phyloP scores from a whole-genome alignment of 2,113 vertebrate genomes.

The Gadus chalcogrammus region DNA sequence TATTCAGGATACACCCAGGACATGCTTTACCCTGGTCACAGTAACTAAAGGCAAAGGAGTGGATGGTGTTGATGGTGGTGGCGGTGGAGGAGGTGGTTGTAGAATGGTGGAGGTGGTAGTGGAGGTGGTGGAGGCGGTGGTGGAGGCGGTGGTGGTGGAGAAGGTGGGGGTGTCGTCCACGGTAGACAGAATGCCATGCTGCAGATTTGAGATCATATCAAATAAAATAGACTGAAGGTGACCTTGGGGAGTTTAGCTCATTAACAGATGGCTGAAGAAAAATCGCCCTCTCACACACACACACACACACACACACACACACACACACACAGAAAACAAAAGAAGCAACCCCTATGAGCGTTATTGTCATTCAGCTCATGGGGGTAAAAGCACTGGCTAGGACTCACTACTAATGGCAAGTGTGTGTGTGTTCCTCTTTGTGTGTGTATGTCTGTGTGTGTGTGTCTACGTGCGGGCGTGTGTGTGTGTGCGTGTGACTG shows the following conservation, averaged over 20 bases:
- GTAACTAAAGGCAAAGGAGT: too few relatives aligned
- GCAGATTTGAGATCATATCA: not conserved
- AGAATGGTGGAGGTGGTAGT: not conserved
- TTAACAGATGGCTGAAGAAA: slow-evolving; percentile 6
- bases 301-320: too few relatives aligned
- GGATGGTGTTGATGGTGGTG: too few relatives aligned
- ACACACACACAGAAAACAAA: too few relatives aligned
- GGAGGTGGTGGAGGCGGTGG: not conserved
- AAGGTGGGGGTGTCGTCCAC: not conserved
- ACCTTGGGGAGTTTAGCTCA: not conserved
- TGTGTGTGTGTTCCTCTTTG: slow-evolving; percentile 8
- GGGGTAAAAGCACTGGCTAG: too few relatives aligned
- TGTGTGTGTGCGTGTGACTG: slow-evolving; percentile 53
- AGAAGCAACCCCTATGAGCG: too few relatives aligned
- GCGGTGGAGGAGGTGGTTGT: too few relatives aligned
- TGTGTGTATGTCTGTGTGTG: slow-evolving; percentile 26
- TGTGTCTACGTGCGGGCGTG: slow-evolving; percentile 48
- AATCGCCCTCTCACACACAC: slow-evolving; percentile 12
- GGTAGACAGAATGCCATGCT: not conserved
- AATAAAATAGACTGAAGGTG: not conserved
- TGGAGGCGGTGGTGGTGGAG: not conserved
- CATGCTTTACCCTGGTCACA: too few relatives aligned
- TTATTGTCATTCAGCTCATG: too few relatives aligned
- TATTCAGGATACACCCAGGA: too few relatives aligned
- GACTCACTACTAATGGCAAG: too few relatives aligned